Evolutionary conservation across 1,140 invertebrate genomes (phyloP).

Genomic region (Ectropis grisescens): DNA sequence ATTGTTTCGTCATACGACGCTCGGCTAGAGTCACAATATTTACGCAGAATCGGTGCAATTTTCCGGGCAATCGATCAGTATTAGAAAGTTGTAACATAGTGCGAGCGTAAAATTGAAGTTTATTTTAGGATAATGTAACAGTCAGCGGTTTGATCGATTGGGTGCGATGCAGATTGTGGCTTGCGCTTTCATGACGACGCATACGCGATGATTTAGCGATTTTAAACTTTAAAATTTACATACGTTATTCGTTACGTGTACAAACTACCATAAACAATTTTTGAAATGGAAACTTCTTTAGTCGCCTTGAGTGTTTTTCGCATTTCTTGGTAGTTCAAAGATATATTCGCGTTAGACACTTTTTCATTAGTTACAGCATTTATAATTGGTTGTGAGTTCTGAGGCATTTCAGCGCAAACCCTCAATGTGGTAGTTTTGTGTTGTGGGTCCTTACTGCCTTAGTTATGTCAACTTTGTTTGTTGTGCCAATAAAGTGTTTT

Average conservation of each 20-base stretch:
- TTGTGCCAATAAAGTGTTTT: too few relatives aligned
- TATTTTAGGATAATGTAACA: constrained; percentile 36
- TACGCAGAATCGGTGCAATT: constrained; percentile 48
- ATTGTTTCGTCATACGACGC: constrained; percentile 59
- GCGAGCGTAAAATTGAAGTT: constrained; percentile 49
- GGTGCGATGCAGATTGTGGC: constrained; percentile 1
- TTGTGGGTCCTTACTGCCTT: too few relatives aligned
- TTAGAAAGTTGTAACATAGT: constrained; percentile 46
- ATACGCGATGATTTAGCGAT: not conserved
- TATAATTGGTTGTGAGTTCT: too few relatives aligned
- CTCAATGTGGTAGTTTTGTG: too few relatives aligned
- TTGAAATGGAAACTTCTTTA: not conserved
- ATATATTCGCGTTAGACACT: too few relatives aligned
- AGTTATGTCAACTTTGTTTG: too few relatives aligned
- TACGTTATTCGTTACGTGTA: not conserved
- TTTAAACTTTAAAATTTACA: not conserved
- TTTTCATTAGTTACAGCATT: too few relatives aligned
- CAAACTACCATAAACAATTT: not conserved
- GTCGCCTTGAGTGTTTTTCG: not conserved
- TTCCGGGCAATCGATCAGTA: constrained; percentile 56
- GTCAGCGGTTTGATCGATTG: constrained; percentile 31
- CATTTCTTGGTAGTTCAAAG: not conserved
- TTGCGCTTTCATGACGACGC: not conserved
- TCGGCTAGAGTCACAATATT: constrained; percentile 59
- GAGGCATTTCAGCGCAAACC: too few relatives aligned